These are phyloP conservation scores for Scortum barcoo DNA, from an alignment of 2,113 vertebrate species.

Conservation along the genomic window DNA sequence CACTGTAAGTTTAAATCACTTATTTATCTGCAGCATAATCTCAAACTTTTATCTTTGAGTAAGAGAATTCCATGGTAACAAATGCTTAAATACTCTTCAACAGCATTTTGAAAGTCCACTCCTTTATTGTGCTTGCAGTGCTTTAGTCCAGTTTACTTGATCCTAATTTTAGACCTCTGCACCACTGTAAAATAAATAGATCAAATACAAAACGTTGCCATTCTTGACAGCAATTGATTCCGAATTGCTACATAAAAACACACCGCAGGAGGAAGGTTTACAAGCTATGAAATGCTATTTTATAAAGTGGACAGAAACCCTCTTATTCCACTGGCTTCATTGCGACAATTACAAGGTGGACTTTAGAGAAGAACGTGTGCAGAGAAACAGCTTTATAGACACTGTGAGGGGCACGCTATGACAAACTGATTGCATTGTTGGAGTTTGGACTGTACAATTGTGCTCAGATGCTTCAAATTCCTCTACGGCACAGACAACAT, in stretches of 20 bases:
- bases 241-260: neutral
- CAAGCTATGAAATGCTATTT: neutral
- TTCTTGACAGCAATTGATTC: neutral
- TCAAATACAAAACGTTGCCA: neutral
- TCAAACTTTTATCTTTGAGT: neutral
- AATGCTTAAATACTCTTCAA: neutral
- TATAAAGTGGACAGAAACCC: conserved; percentile 1
- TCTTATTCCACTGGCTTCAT: neutral
- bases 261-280: neutral
- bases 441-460: neutral
- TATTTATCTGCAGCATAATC: neutral
- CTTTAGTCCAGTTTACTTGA: neutral
- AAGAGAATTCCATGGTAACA: neutral
- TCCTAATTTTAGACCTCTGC: neutral
- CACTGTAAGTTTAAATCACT: neutral
- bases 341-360: conserved; percentile 1
- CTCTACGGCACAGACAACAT: neutral
- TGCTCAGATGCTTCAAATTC: neutral
- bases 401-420: neutral
- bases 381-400: conserved; percentile 9
- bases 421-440: neutral
- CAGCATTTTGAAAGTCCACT: neutral
- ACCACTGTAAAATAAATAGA: neutral
- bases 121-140: too few relatives aligned
- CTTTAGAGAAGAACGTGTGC: neutral